Conservation (phyloP, 35 echinoderm and acorn worm genomes). For the Apostichopus japonicus region DNA sequence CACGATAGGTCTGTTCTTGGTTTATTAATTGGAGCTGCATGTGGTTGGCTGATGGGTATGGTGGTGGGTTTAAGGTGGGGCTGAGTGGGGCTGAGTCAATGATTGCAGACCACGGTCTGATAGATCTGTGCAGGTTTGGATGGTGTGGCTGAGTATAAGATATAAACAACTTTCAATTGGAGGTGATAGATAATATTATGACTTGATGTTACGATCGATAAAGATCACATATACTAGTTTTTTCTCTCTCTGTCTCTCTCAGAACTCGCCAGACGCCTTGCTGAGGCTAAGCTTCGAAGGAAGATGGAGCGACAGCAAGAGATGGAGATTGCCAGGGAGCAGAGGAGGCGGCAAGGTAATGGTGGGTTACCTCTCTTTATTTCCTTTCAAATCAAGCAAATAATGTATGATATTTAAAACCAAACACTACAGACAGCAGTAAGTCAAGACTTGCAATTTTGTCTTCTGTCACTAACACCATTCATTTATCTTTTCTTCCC, state of each 20-base stretch:
- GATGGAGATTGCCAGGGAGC: slow-evolving; percentile 64
- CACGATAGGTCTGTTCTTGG: no score
- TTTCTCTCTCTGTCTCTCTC: slow-evolving; percentile 3
- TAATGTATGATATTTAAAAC: slow-evolving; percentile 12
- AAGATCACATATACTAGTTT: not conserved
- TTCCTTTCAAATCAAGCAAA: slow-evolving; percentile 16
- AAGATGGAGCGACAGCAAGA: slow-evolving; percentile 90
- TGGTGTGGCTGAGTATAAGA: no score
- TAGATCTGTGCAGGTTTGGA: no score
- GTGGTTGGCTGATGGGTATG: no score
- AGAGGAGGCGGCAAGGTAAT: slow-evolving; percentile 88
- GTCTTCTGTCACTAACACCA: not conserved
- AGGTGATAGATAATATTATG: no score
- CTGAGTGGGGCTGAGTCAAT: no score
- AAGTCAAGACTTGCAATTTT: slow-evolving; percentile 35
- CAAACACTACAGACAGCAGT: not conserved
- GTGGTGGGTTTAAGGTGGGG: no score
- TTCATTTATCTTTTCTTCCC: not conserved
- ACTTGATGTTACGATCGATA: no score
- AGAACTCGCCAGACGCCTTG: slow-evolving; percentile 89
- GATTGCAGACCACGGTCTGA: no score
- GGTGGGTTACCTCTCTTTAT: slow-evolving; percentile 52
- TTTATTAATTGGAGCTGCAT: no score
- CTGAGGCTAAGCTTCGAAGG: slow-evolving; percentile 86
- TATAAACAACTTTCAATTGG: no score